These are phyloP conservation scores for Phalloptychus januarius DNA, from an alignment of 2,797 vertebrate species.

Conservation along the genomic window DNA sequence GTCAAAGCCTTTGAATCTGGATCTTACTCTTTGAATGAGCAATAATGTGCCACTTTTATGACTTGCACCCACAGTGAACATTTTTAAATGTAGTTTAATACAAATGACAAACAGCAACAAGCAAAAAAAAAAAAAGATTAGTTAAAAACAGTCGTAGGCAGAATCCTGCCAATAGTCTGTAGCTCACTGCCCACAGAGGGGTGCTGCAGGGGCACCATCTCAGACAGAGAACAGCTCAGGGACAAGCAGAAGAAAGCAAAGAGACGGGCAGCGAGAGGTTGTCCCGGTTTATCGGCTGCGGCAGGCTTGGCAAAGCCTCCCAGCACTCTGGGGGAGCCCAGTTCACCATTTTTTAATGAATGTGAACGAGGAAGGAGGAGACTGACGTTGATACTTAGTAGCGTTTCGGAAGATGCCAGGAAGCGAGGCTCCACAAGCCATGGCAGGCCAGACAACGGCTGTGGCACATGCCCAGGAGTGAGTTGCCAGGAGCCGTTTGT, in stretches of 20 bases:
- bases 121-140: constrained; percentile 22
- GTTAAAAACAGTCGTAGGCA: constrained; percentile 54
- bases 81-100: constrained; percentile 54
- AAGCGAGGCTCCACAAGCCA: constrained; percentile 69
- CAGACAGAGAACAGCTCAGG: constrained; percentile 54
- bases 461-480: constrained; percentile 72
- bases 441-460: constrained; percentile 68
- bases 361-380: constrained; percentile 79
- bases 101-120: constrained; percentile 42
- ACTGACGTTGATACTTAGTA: constrained; percentile 67
- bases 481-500: constrained; percentile 73
- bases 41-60: constrained; percentile 23
- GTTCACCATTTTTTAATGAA: constrained; percentile 78
- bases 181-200: constrained; percentile 66
- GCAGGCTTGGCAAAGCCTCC: constrained; percentile 74
- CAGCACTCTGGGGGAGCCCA: constrained; percentile 67
- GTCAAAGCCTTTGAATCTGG: neutral
- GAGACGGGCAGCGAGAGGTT: constrained; percentile 72
- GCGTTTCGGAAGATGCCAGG: constrained; percentile 69
- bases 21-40: constrained; percentile 10
- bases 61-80: constrained; percentile 20
- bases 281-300: constrained; percentile 77
- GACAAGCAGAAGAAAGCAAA: constrained; percentile 72
- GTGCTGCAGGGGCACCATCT: constrained; percentile 66
- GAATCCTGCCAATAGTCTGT: constrained; percentile 60